Conservation (phyloP, 2,797 vertebrate species). For the Diplodus sargus region DNA sequence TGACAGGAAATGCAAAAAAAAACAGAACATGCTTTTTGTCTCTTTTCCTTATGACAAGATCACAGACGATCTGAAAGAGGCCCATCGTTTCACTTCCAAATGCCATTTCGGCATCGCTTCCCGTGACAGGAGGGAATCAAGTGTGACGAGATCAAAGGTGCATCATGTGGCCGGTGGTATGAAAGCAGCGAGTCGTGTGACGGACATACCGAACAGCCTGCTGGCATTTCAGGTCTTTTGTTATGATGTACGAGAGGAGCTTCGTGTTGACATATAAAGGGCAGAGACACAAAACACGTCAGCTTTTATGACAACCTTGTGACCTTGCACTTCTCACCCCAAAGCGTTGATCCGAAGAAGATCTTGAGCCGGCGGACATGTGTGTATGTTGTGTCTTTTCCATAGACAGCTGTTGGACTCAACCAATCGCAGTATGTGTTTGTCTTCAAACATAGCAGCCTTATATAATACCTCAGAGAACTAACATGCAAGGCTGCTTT, state of each 20-base stretch:
- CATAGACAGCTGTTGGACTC: conserved; percentile 5
- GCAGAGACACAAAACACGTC: conserved; percentile 1
- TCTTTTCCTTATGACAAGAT: neutral
- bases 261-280: conserved; percentile 58
- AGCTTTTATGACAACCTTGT: conserved; percentile 14
- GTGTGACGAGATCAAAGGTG: conserved; percentile 34
- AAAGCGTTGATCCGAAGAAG: neutral
- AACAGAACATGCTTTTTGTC: neutral
- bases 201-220: conserved; percentile 21
- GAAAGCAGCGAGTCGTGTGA: conserved; percentile 35
- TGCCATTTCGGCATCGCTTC: conserved; percentile 13
- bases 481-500: neutral
- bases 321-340: conserved; percentile 45
- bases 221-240: conserved; percentile 54
- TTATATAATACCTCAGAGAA: neutral
- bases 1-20: neutral
- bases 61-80: conserved; percentile 5
- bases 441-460: neutral
- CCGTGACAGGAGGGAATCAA: conserved; percentile 13
- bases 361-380: neutral
- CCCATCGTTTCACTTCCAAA: conserved; percentile 2
- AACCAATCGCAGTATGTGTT: neutral
- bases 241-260: conserved; percentile 42
- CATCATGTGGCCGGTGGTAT: conserved; percentile 16
- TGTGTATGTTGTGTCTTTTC: neutral